Conservation (phyloP, 2,888 invertebrate species). For the Ditula angustiorana region DNA sequence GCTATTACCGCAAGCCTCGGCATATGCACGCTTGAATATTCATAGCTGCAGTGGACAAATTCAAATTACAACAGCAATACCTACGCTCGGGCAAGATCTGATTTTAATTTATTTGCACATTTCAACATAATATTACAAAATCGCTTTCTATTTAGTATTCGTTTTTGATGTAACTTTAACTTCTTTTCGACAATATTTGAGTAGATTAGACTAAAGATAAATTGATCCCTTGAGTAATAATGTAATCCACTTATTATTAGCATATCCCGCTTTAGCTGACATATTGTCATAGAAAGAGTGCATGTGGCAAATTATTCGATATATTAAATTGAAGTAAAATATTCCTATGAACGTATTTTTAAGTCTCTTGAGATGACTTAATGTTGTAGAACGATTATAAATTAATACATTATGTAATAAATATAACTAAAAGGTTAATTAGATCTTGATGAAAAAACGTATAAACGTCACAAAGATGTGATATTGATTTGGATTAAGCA, state of each 20-base stretch:
- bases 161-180: neutral
- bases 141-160: neutral
- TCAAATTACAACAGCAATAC: neutral
- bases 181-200: neutral
- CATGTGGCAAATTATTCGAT: no score
- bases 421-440: slow-evolving; percentile 19
- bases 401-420: neutral
- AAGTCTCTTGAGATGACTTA: neutral
- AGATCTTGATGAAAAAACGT: neutral
- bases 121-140: neutral
- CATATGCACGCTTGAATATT: slow-evolving; percentile 24
- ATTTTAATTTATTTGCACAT: neutral
- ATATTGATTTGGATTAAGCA: neutral
- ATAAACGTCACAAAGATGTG: neutral
- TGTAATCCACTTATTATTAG: slow-evolving; percentile 11
- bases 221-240: slow-evolving; percentile 9
- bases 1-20: neutral
- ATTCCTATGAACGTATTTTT: neutral
- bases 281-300: neutral
- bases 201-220: neutral
- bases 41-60: slow-evolving; percentile 14
- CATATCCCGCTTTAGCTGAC: neutral
- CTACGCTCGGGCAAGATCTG: neutral
- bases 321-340: neutral
- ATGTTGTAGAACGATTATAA: neutral